Evolutionary conservation across 2,113 vertebrate genomes (phyloP).

Genomic region (Rhinopomastus cyanomelas): DNA sequence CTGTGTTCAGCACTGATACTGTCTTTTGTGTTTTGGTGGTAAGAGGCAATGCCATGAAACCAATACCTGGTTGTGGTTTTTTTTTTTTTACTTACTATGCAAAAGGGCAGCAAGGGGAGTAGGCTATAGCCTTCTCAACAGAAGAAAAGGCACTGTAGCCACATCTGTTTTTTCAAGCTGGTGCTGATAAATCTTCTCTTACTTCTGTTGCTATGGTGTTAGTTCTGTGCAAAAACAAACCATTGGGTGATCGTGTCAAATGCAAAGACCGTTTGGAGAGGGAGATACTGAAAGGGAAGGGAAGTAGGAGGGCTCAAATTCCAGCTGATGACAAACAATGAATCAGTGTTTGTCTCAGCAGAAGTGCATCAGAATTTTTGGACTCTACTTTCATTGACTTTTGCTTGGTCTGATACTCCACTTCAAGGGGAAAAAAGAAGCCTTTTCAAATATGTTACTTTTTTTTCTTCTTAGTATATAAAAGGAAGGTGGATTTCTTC

Average conservation of each 20-base stretch:
- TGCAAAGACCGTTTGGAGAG: slow-evolving; percentile 2
- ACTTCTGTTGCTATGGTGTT: slow-evolving; percentile 49
- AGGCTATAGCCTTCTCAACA: not conserved
- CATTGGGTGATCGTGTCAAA: slow-evolving; percentile 52
- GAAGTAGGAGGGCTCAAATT: slow-evolving; percentile 51
- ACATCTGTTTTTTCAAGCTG: not conserved
- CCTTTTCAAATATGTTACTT: not conserved
- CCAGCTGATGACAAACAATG: slow-evolving; percentile 50
- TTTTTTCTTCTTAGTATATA: slow-evolving; percentile 21
- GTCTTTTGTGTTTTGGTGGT: not conserved
- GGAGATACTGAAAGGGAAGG: slow-evolving; percentile 39
- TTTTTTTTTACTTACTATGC: not conserved
- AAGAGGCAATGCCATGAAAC: not conserved
- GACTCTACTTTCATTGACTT: slow-evolving; percentile 6
- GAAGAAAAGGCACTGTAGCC: not conserved
- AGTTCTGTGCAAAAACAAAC: slow-evolving; percentile 41
- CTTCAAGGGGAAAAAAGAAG: too few species aligned
- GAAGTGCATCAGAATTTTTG: slow-evolving; percentile 30
- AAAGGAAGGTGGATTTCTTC: slow-evolving; percentile 67
- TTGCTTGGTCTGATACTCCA: not conserved
- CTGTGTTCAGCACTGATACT: not conserved
- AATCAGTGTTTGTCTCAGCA: slow-evolving; percentile 54
- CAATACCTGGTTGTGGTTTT: not conserved
- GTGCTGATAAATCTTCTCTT: slow-evolving; percentile 25
- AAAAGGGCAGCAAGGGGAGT: not conserved